Evolutionary conservation across 2,113 vertebrate species (phyloP), one percentile per base, ranked within the genome.

Genomic region (Chionomys nivalis): DNA sequence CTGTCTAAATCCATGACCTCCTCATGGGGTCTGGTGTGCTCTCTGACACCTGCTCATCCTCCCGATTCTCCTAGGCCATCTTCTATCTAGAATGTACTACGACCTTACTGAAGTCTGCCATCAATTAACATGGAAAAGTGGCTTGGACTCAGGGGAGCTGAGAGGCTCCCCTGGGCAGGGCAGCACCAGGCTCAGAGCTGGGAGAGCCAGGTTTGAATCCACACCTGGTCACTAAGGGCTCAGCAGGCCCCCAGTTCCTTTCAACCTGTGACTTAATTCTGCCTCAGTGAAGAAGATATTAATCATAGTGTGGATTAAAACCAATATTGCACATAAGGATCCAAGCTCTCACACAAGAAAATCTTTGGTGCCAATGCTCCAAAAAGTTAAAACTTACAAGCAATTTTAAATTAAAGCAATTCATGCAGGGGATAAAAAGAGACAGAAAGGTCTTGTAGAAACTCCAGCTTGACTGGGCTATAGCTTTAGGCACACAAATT

Each of bases 401-500:
- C 76, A 55, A 88, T 77, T 94, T 88, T 70, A 72, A 70, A 95
- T 89, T 93, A 92, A 92, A 94, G 90, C 42, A 72, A 95, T 91
- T 95, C 87, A 77, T 91, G 1, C 65, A 76, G 63, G 63, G 33
- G n/a, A 78, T 89, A 89, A 93, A 89, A 76, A 90, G 65, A 58
- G 47, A 83, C 0, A 65, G 47, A 86, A 95, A 73, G 87, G 58
- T 86, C 77, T 93, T 47, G 47, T 89, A 96, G 70, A 79, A 91
- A 94, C 77, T 92, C 77, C 89, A 39, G 26, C 82, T 78, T 93
- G 55, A 89, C 77, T 7, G 65, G 61, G 68, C 26, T 58, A 90
- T 1, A 36, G 75, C 78, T 42, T 5, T 72, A 28, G 63, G 81
- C 63, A 93, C 47, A 3, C 70, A 72, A 17, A 88, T 70, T 78